Evolutionary conservation across 92 coral and sea anemone genomes (phyloP).

Genomic region (Heliopora coerulea): DNA sequence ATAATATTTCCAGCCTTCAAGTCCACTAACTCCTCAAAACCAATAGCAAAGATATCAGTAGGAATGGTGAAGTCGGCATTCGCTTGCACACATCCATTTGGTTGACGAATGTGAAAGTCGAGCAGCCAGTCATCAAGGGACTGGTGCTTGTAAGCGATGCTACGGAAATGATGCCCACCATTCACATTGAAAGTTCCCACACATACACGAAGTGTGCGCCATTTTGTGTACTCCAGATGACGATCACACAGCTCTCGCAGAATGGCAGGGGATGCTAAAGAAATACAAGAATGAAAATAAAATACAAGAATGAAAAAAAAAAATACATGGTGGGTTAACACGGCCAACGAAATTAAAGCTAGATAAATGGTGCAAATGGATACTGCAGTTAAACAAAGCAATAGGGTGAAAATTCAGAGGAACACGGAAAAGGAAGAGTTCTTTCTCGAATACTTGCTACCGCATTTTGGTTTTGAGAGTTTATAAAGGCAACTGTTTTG

Average conservation of each 20-base stretch:
- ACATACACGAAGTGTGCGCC: conserved; percentile 89
- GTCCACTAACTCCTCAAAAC: conserved; percentile 98
- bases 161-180: conserved; percentile 97
- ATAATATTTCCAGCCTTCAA: conserved; percentile 94
- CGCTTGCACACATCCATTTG: conserved; percentile 73
- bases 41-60: conserved; percentile 97
- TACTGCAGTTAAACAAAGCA: too few species aligned
- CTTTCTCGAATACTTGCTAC: too few species aligned
- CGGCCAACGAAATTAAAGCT: too few species aligned
- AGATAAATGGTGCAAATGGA: too few species aligned
- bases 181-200: conserved; percentile 98
- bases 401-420: too few species aligned
- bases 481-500: too few species aligned
- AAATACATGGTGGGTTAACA: too few species aligned
- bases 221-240: conserved; percentile 95
- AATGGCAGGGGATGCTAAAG: conserved; percentile 89
- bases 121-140: conserved; percentile 97
- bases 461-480: too few species aligned
- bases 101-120: conserved; percentile 81
- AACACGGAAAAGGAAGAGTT: too few species aligned
- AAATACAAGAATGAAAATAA: too few species aligned
- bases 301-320: too few species aligned
- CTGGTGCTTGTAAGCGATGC: conserved; percentile 96
- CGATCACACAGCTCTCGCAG: conserved; percentile 96
- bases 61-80: conserved; percentile 66